These are phyloP conservation scores for Euglossa dilemma DNA, from an alignment of 1,140 invertebrate genomes.

Conservation along the genomic window DNA sequence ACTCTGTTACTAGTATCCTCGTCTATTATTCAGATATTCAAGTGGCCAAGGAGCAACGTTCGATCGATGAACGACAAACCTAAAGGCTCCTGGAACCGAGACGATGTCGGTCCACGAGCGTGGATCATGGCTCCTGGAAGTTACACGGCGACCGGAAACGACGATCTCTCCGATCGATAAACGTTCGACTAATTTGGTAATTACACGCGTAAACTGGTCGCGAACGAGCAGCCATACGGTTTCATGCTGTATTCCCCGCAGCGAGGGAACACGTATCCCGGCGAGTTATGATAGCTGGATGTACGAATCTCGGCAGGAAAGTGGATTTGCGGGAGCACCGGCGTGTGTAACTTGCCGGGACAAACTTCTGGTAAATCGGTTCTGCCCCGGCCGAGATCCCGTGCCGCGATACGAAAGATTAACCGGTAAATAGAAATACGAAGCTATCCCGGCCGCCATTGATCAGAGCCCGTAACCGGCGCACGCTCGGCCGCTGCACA, in stretches of 20 bases:
- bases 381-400: not conserved
- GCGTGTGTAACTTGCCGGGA: slow-evolving; percentile 9
- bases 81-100: no score
- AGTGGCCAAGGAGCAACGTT: no score
- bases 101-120: no score
- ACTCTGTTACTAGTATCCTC: no score
- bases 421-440: slow-evolving; percentile 21
- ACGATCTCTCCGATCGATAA: slow-evolving; percentile 3
- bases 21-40: no score
- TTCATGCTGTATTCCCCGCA: no score
- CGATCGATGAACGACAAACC: no score
- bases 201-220: not conserved
- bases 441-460: not conserved
- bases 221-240: not conserved
- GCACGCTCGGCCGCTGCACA: not conserved
- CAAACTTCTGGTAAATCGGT: slow-evolving; percentile 10
- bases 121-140: no score
- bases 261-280: not conserved
- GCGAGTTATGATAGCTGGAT: not conserved
- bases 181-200: slow-evolving; percentile 26
- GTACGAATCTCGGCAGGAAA: not conserved
- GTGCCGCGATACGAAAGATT: slow-evolving; percentile 18
- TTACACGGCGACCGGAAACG: not conserved
- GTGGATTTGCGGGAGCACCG: slow-evolving; percentile 16
- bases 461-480: not conserved